A percentile compares a stretch with the other conserved stretches of the same genome.
Conservation (phyloP, 2,113 vertebrate genomes). For the Eptesicus fuscus region DNA sequence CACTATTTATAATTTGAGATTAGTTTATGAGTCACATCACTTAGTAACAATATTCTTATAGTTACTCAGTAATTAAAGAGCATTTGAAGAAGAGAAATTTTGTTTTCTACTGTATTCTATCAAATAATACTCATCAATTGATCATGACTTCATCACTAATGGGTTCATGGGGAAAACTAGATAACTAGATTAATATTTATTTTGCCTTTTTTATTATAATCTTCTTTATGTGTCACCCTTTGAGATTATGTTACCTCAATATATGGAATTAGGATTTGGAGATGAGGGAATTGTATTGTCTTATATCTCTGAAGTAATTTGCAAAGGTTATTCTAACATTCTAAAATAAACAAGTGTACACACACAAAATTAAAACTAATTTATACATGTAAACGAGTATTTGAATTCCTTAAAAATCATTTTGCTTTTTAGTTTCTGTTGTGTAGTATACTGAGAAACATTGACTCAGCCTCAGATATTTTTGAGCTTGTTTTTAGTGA, state of each 20-base stretch:
- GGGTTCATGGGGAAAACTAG: neutral
- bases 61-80: neutral
- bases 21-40: neutral
- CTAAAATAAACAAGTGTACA: neutral
- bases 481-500: neutral
- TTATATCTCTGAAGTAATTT: neutral
- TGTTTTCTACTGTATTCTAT: neutral
- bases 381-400: neutral
- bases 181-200: neutral
- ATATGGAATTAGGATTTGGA: neutral
- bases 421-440: neutral
- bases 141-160: neutral
- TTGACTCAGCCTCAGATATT: neutral
- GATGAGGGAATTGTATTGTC: neutral
- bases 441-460: neutral
- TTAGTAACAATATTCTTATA: neutral
- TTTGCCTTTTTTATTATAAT: neutral
- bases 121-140: neutral
- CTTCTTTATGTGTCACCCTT: neutral
- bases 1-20: neutral
- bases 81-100: neutral
- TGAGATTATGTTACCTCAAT: neutral
- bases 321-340: neutral
- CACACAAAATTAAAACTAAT: neutral
- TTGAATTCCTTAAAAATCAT: neutral